These are phyloP conservation scores for Myanophis thanlyinensis DNA, from an alignment of 2,113 vertebrate genomes.

Conservation along the genomic window DNA sequence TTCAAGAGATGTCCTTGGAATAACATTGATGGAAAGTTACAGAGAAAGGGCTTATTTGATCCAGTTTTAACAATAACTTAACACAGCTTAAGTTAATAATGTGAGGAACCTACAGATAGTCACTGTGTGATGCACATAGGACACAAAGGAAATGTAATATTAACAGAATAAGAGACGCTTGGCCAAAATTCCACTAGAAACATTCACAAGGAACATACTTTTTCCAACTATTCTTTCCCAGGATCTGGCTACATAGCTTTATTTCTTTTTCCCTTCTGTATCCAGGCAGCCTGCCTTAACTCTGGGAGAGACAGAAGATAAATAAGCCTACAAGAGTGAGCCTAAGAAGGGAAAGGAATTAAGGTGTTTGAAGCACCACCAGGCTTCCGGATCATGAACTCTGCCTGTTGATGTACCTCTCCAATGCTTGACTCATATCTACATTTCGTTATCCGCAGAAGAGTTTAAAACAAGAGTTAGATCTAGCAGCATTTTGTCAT, in stretches of 20 bases:
- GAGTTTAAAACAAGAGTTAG: not conserved
- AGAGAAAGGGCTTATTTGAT: not conserved
- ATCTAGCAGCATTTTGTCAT: not conserved
- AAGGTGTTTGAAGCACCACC: not conserved
- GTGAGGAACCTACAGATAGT: not conserved
- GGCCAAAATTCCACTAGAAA: not conserved
- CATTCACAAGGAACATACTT: not conserved
- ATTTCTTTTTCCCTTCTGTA: not conserved
- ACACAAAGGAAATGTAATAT: not conserved
- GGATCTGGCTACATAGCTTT: not conserved
- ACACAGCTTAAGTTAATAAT: not conserved
- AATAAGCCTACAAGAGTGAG: not conserved
- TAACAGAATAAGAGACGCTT: not conserved
- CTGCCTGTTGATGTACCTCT: not conserved
- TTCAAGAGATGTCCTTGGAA: not conserved
- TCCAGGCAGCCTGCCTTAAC: not conserved
- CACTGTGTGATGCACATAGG: not conserved
- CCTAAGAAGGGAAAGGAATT: not conserved
- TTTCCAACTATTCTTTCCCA: not conserved
- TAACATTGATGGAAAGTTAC: not conserved
- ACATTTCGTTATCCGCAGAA: not conserved
- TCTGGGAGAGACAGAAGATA: not conserved
- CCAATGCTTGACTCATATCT: not conserved
- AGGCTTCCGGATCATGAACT: not conserved
- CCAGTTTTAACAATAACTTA: not conserved